Evolutionary conservation across 2,113 vertebrate genomes (phyloP), one percentile per base, ranked within the genome.

Genomic region (Nibea albiflora): DNA sequence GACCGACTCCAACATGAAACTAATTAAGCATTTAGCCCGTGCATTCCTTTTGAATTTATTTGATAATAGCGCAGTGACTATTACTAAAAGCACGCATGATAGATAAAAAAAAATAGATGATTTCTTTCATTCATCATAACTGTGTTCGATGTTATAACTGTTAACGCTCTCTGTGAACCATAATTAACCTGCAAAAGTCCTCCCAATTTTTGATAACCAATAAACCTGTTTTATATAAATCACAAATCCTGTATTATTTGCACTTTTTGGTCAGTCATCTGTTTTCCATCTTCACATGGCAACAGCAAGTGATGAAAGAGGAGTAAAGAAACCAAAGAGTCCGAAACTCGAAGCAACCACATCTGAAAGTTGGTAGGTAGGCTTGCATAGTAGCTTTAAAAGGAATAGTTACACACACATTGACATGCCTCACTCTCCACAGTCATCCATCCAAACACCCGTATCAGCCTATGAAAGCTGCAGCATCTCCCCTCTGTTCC

Each of bases 41-140:
- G 67, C n/a, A 35, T 19, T 28, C 6, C 54, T 15, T 31, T 24
- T 46, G 22, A 52, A n/a, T 64, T 57, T 15, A 19, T 47, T 16
- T 73, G 58, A 74, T 74, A 62, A 52, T 14, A 52, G 58, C 35
- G 19, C 26, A 52, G 35, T 53, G 20, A 39, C 19, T 68, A 16
- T 69, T 56, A 56, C 8, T 42, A 2, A 56, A 44, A 70, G 31
- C n/a, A 44, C 4, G 68, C 17, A 20, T 28, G 11, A 14, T 20
- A 20, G 42, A 24, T 44, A 26, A 17, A 6, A 52, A 31, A 5
- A 28, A 11, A 16, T n/a, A 26, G 28, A 54, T 5, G 7, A 39
- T 11, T 20, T 39, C 20, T 22, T 0, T 35, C n/a, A 26, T 12
- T 56, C n/a, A 58, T 46, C 39, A 24, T 11, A 24, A 11, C 8